Evolutionary conservation across 2,113 vertebrate species (phyloP), one percentile per base, ranked within the genome.

Genomic region (Chamaetylas fuelleborni): DNA sequence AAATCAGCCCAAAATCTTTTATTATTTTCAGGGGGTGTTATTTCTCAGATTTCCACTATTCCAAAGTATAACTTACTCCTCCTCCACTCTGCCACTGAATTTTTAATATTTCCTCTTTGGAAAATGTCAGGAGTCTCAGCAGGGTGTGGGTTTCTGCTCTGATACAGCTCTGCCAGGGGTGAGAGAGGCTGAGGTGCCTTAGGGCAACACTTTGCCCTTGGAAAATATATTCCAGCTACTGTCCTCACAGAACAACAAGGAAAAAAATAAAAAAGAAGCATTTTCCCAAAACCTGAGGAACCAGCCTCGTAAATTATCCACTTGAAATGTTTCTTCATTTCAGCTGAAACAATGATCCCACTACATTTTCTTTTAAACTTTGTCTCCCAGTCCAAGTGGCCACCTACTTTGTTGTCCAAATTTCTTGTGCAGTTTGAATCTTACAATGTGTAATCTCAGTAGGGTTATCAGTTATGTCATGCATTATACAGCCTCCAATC

Each of bases 391-490:
- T 40, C 84, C 88, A 91, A 95, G 92, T 50, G 92, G 71, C 93
- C 95, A 95, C 93, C 92, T 87, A 92, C 82, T 93, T 88, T 92
- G 94, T 95, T 90, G 95, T 95, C 95, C 88, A 93, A 88, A 78
- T 96, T 94, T 95, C 74, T 94, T 67, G 64, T 18, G 90, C 90
- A 93, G 90, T 90, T 90, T 0, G 82, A 64, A 95, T 74, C 93
- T 96, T 91, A 97, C 97, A 98, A 97, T 97, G 97, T 72, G 62
- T 97, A 97, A 98, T 98, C 98, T 98, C 97, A 92, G 95, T 94
- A 96, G 96, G 96, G 98, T 98, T 98, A 98, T 98, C 98, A 98
- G 97, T 95, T 96, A 97, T 98, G 98, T 97, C 97, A 95, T 95
- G 97, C 95, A 97, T 97, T 98, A 93, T 98, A 97, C 97, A 94